Evolutionary conservation across 2,797 vertebrate species (phyloP).

Genomic region (Cheirogaleus major): DNA sequence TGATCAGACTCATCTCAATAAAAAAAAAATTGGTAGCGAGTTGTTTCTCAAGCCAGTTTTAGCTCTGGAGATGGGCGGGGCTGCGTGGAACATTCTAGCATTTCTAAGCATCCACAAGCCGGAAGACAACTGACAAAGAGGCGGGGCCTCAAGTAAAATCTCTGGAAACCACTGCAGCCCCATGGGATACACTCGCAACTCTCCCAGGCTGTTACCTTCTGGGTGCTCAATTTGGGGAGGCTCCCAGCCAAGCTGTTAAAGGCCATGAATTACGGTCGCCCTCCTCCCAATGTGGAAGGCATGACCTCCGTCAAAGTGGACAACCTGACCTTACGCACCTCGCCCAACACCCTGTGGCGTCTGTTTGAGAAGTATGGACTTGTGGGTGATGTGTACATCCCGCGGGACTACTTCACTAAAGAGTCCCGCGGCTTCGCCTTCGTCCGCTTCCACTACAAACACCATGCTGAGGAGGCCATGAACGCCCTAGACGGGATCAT

Average conservation of each 20-base stretch:
- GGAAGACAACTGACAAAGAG: neutral
- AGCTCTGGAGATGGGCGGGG: too few relatives aligned
- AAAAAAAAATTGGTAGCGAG: neutral
- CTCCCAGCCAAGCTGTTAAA: neutral
- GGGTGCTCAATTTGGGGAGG: slow-evolving; percentile 36
- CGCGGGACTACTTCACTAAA: slow-evolving; percentile 89
- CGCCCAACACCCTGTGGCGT: slow-evolving; percentile 87
- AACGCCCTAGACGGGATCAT: slow-evolving; percentile 91
- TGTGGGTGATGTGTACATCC: slow-evolving; percentile 91
- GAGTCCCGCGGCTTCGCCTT: slow-evolving; percentile 91
- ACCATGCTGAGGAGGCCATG: slow-evolving; percentile 91
- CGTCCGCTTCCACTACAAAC: slow-evolving; percentile 90
- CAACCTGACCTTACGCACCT: slow-evolving; percentile 91
- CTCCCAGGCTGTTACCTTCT: neutral
- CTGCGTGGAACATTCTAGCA: neutral
- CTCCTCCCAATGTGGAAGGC: slow-evolving; percentile 90
- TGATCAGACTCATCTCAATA: neutral
- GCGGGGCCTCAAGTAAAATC: neutral
- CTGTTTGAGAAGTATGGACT: slow-evolving; percentile 92
- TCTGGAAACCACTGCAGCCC: accelerated
- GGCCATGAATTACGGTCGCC: slow-evolving; percentile 90
- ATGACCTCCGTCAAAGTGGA: slow-evolving; percentile 94
- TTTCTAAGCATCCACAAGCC: neutral
- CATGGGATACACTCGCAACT: neutral
- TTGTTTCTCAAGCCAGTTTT: neutral